These are phyloP conservation scores for Struthio camelus DNA, from an alignment of 2,113 vertebrate species.

Conservation along the genomic window DNA sequence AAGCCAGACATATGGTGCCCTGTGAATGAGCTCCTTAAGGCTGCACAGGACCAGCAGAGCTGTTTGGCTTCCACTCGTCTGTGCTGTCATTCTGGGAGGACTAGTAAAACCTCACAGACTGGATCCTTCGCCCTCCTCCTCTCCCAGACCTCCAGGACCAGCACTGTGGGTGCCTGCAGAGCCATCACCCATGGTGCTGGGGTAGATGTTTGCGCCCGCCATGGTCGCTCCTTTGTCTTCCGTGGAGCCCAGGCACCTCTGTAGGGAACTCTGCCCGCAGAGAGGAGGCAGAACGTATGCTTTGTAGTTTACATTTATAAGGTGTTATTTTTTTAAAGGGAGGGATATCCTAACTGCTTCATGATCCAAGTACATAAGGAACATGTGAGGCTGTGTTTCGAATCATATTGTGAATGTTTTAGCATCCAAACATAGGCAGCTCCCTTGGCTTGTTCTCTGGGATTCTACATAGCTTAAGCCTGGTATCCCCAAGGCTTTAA, in stretches of 20 bases:
- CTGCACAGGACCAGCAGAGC: background rate
- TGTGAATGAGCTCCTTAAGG: background rate
- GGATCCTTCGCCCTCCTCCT: background rate
- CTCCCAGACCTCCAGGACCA: background rate
- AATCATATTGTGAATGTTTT: background rate
- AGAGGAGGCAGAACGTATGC: background rate
- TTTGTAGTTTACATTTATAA: background rate
- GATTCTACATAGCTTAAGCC: background rate
- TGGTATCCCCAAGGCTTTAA: background rate
- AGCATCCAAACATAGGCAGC: background rate
- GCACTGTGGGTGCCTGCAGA: fast-evolving
- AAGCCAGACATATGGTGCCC: too few relatives aligned
- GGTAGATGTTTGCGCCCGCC: fast-evolving
- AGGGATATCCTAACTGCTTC: background rate
- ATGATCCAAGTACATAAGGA: background rate
- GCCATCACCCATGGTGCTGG: background rate
- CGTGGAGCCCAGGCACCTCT: background rate
- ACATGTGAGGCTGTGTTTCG: background rate
- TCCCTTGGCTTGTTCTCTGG: background rate
- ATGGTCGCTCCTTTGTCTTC: background rate
- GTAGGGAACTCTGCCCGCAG: background rate
- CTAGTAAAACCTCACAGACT: background rate
- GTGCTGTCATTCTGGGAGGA: background rate
- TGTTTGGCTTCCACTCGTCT: background rate
- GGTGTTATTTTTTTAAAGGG: background rate